A percentile compares a stretch with the other conserved stretches of the same genome.
phyloP scores from a whole-genome alignment of 2,113 vertebrate species.

The Pampusana beccarii region DNA sequence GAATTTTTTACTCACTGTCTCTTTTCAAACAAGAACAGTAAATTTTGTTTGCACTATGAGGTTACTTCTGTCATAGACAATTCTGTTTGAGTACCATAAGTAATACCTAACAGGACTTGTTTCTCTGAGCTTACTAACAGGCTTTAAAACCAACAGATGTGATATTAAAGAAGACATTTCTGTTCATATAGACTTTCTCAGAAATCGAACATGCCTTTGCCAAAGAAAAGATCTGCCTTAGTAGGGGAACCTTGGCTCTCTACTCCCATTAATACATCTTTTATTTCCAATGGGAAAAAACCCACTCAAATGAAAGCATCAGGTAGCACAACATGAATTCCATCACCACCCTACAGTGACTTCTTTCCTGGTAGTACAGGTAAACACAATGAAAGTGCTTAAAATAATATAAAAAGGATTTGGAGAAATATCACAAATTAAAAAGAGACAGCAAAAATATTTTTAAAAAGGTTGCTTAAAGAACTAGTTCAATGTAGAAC shows the following conservation, averaged over 20 bases:
- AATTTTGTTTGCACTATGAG: neutral
- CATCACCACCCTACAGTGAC: neutral
- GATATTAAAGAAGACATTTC: neutral
- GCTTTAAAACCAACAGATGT: neutral
- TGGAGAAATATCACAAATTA: neutral
- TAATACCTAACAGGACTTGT: neutral
- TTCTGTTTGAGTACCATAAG: neutral
- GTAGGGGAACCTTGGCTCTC: neutral
- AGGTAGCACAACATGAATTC: neutral
- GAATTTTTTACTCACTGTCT: neutral
- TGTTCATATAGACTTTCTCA: neutral
- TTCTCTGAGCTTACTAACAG: neutral
- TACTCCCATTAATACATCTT: neutral
- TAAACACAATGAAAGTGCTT: neutral
- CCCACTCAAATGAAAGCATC: neutral
- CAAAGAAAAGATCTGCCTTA: neutral
- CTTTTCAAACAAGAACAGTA: neutral
- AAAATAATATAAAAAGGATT: neutral
- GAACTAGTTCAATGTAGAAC: neutral
- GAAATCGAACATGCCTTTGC: neutral
- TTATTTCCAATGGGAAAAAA: neutral
- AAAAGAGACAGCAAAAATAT: neutral
- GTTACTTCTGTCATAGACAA: neutral
- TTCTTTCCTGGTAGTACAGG: neutral
- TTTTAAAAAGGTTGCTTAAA: neutral